These are phyloP conservation scores for Luscinia luscinia DNA, from an alignment of 2,797 vertebrate species.

Conservation along the genomic window DNA sequence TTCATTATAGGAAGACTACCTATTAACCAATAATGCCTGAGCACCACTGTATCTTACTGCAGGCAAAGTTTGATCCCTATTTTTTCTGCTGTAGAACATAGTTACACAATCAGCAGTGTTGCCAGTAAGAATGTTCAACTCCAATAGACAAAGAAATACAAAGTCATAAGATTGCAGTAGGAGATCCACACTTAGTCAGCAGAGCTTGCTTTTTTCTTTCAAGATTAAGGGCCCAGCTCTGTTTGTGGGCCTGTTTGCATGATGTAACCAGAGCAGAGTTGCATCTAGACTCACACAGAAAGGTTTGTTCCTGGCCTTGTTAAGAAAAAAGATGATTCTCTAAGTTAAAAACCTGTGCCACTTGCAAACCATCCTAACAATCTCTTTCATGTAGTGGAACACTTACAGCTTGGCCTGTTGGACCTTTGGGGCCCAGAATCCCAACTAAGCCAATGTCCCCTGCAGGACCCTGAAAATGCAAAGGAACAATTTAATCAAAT, in stretches of 20 bases:
- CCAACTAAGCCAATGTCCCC: conserved; percentile 88
- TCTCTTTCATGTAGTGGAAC: background rate
- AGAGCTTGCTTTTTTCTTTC: background rate
- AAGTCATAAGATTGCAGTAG: background rate
- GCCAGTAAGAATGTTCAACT: background rate
- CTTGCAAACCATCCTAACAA: background rate
- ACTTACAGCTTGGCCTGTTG: conserved; percentile 88
- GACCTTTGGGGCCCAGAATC: conserved; percentile 90
- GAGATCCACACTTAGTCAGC: background rate
- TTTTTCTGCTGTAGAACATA: background rate
- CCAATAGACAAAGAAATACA: background rate
- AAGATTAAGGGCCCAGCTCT: background rate
- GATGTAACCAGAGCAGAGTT: background rate
- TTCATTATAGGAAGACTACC: background rate
- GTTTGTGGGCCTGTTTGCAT: background rate
- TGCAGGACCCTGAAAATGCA: conserved; percentile 84
- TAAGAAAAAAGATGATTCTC: background rate
- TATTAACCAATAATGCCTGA: background rate
- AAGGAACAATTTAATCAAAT: conserved; percentile 9
- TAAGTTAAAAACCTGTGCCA: background rate
- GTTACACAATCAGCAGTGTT: background rate
- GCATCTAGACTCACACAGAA: background rate
- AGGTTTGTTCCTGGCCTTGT: background rate
- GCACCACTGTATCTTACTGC: background rate
- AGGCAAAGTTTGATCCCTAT: background rate